A percentile compares a stretch with the other conserved stretches of the same genome.
Conservation (phyloP, 2,888 invertebrate genomes). For the Thymelicus lineola region DNA sequence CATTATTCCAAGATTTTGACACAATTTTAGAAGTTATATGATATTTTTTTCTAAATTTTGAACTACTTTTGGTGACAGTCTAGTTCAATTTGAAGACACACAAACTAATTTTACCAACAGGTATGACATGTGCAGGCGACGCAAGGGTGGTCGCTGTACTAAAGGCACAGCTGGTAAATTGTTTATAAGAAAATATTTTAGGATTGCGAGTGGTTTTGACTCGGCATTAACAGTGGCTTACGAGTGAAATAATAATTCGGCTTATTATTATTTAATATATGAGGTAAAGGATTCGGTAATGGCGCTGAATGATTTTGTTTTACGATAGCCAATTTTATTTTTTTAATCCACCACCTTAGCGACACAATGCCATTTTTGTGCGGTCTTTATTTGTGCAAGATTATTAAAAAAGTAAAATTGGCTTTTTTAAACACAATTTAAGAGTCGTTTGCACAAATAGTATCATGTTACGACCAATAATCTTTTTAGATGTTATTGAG, state of each 20-base stretch:
- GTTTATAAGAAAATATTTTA: slow-evolving; percentile 64
- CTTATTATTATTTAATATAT: slow-evolving; percentile 76
- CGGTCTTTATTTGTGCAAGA: not conserved
- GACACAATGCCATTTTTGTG: not conserved
- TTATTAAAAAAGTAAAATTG: slow-evolving; percentile 26
- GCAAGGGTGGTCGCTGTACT: slow-evolving; percentile 98
- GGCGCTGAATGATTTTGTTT: slow-evolving; percentile 72
- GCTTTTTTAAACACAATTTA: slow-evolving; percentile 24
- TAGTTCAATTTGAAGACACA: slow-evolving; percentile 58
- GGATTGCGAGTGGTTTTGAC: slow-evolving; percentile 68
- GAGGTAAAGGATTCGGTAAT: slow-evolving; percentile 83
- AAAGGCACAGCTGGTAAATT: slow-evolving; percentile 99
- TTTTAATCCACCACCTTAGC: not conserved
- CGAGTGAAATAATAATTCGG: slow-evolving; percentile 75
- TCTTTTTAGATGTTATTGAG: slow-evolving; percentile 15
- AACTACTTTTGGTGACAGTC: slow-evolving; percentile 44
- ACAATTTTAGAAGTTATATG: not conserved
- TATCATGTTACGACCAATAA: slow-evolving; percentile 26
- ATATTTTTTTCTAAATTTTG: not conserved
- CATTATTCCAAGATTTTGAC: slow-evolving; percentile 60
- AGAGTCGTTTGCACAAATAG: slow-evolving; percentile 34
- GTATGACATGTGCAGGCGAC: slow-evolving; percentile 99
- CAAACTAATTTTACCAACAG: slow-evolving; percentile 87
- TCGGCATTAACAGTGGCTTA: slow-evolving; percentile 81
- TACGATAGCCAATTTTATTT: slow-evolving; percentile 48